phyloP scores from a whole-genome alignment of 2,113 vertebrate genomes.

The Peucedramus taeniatus region DNA sequence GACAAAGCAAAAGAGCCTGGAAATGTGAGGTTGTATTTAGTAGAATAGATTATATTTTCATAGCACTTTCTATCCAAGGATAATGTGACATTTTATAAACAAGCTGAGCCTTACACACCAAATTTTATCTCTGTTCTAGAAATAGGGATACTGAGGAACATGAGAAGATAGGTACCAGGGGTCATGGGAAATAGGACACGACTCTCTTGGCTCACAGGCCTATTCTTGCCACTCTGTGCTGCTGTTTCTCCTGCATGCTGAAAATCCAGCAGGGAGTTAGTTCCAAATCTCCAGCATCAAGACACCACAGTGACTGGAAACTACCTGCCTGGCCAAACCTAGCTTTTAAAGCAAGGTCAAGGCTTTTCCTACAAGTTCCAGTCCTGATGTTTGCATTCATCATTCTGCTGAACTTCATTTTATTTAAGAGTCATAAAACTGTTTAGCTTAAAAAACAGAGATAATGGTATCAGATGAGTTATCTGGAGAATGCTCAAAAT shows the following conservation, averaged over 20 bases:
- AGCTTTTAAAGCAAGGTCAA: not conserved
- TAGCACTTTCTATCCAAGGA: not conserved
- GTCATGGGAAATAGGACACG: slow-evolving; percentile 19
- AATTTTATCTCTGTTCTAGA: slow-evolving; percentile 21
- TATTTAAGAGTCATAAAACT: not conserved
- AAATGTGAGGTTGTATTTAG: not conserved
- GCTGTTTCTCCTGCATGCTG: not conserved
- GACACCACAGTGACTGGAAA: not conserved
- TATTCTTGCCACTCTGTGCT: not conserved
- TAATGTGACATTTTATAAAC: slow-evolving; percentile 36
- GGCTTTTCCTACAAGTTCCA: not conserved
- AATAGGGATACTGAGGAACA: not conserved
- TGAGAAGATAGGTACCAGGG: not conserved
- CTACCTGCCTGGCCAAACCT: not conserved
- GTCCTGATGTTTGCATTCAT: not conserved
- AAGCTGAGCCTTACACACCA: not conserved
- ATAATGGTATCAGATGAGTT: not conserved
- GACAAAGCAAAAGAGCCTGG: not conserved
- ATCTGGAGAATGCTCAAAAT: not conserved
- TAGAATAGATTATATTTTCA: not conserved
- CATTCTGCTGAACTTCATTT: not conserved
- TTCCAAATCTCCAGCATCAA: not conserved
- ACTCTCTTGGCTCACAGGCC: not conserved
- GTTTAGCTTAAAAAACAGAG: not conserved
- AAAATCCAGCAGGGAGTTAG: not conserved